Evolutionary conservation across 1,140 invertebrate species (phyloP).

Genomic region (Drosophila auraria): DNA sequence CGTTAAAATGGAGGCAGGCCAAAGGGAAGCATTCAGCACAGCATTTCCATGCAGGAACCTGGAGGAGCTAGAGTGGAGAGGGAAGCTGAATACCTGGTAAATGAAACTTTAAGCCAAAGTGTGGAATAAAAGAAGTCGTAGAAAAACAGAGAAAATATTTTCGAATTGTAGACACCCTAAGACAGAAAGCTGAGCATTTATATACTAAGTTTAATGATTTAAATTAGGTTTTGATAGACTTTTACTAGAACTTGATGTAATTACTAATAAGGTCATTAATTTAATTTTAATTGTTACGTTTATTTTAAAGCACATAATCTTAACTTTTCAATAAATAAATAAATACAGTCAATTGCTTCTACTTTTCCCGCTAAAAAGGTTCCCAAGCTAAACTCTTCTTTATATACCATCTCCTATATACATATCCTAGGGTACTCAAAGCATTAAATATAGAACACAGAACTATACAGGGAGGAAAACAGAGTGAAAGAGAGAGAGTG

Average conservation of each 20-base stretch:
- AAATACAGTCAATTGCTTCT: too few species aligned
- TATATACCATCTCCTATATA: background rate
- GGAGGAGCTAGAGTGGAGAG: background rate
- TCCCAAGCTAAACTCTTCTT: background rate
- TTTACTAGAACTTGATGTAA: too few species aligned
- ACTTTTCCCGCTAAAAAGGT: too few species aligned
- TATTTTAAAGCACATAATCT: too few species aligned
- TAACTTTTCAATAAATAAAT: too few species aligned
- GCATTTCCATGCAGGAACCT: conserved; percentile 22
- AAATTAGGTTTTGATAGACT: too few species aligned
- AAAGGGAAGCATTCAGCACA: conserved; percentile 23
- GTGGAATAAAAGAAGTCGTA: conserved; percentile 11
- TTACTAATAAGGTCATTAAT: too few species aligned
- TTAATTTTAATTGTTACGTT: background rate
- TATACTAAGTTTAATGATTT: too few species aligned
- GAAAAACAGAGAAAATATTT: background rate
- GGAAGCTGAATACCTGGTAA: conserved; percentile 54
- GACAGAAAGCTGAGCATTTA: too few species aligned
- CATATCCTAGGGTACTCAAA: conserved; percentile 4
- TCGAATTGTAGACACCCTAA: background rate
- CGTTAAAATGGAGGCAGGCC: conserved; percentile 17
- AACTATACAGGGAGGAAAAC: background rate
- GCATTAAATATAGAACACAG: conserved; percentile 14
- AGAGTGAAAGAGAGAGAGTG: background rate
- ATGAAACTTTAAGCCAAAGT: conserved; percentile 50